Evolutionary conservation across 2,113 vertebrate species (phyloP).

Genomic region (Tragelaphus imberbis): DNA sequence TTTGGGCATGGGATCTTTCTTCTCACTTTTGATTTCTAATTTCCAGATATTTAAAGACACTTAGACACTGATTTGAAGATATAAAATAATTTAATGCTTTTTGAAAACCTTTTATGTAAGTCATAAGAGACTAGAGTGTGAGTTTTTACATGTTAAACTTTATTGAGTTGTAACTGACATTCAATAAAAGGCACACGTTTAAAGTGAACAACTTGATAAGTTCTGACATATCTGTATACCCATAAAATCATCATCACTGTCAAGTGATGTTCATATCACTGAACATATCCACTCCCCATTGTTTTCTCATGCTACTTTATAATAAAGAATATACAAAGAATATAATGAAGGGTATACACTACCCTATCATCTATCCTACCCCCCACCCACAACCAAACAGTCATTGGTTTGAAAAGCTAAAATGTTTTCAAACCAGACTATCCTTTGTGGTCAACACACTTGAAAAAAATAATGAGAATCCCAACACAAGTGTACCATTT

Average conservation of each 20-base stretch:
- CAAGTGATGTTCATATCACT: too few species aligned
- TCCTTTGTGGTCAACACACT: background rate
- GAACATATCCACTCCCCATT: background rate
- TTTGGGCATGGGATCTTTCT: background rate
- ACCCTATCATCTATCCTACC: background rate
- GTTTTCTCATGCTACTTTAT: background rate
- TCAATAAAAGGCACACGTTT: background rate
- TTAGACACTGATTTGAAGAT: background rate
- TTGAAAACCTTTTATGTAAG: background rate
- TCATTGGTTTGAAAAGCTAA: background rate
- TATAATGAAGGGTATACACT: too few species aligned
- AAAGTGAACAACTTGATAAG: background rate
- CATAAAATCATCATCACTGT: background rate
- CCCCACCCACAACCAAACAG: background rate
- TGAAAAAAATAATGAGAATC: background rate
- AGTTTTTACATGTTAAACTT: background rate
- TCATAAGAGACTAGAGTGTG: background rate
- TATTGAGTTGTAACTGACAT: background rate
- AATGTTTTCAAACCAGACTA: background rate
- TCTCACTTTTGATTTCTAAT: background rate
- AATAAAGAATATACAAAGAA: too few species aligned
- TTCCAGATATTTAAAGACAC: background rate
- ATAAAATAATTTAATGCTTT: background rate
- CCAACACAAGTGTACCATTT: background rate
- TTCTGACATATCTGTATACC: background rate